Base-by-base conservation (phyloP, 2,113 vertebrate species). In the Anarhynchus alexandrinus region DNA sequence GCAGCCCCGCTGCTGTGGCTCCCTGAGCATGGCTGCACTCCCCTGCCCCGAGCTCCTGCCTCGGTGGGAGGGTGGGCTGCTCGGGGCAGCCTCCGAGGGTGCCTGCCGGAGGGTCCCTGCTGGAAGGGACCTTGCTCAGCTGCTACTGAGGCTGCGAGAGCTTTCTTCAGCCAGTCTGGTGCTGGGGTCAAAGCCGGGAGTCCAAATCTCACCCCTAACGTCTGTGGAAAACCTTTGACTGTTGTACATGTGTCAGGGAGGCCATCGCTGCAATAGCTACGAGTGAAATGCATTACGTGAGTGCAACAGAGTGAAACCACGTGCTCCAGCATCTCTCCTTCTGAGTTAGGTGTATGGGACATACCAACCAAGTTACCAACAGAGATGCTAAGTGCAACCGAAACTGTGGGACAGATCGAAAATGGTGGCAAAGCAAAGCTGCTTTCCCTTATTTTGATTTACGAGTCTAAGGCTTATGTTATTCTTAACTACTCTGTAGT, bases 1-100 rank as follows among this genome's bases (percentile, higher is more conserved):
- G 7, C 30, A 49, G 22, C 22, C 38, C 13, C 4, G 40, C 30
- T 57, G 55, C 30, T 57, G 55, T 32, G 55, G 30, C 18, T 57
- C 30, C 55, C 30, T 7, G 11, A 55, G 29, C 54, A 30, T 9
- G 17, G 54, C 54, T 17, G 6, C 6, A 18, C 26, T 78, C 27
- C 40, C 23, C 10, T 2, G 20, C 78, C 36, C 34, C 2, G 1
- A 3, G 5, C 21, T 69, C 11, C 19, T 21, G n/a, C 43, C 29
- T 42, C 3, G 3, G 12, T 0, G 2, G 16, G 21, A 45, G 40
- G 18, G 8, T 25, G 30, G 42, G 12, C 19, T 49, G 15, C 14
- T 34, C 5, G 15, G 55, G 18, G 29, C 23, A 22, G 6, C 34
- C 40, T 38, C 2, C 2, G 15, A 18, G 36, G 29, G 29, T 69